Percentiles rank a stretch among this genome's conserved stretches.
Conservation (phyloP, 2,113 vertebrate genomes). For the Psilopogon haemacephalus region DNA sequence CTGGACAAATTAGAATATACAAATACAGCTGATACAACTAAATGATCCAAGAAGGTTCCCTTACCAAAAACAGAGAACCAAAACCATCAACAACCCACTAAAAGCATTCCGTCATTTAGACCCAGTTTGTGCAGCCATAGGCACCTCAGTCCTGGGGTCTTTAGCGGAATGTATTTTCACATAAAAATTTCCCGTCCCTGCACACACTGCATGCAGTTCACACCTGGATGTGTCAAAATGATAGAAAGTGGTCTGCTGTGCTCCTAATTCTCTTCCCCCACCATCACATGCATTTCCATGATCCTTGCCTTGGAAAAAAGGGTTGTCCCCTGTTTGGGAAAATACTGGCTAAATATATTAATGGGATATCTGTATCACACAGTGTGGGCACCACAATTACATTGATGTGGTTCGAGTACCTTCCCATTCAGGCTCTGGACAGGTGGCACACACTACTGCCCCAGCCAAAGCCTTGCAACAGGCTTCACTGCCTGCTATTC, state of each 20-base stretch:
- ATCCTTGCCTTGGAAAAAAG: background rate
- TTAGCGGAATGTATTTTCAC: background rate
- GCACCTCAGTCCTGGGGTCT: background rate
- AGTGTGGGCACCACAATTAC: background rate
- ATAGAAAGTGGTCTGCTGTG: background rate
- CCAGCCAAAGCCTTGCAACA: accelerated
- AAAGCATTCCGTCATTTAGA: background rate
- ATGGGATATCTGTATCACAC: background rate
- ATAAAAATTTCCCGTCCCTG: background rate
- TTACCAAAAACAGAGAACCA: background rate
- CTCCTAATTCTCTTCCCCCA: background rate
- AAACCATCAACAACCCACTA: background rate
- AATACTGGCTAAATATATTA: background rate
- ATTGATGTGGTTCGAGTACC: background rate
- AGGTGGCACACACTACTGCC: accelerated
- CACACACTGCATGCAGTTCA: background rate
- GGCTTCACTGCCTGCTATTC: background rate
- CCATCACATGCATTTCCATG: background rate
- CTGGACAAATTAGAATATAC: conserved; percentile 4
- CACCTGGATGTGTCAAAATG: background rate
- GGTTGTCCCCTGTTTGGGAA: background rate
- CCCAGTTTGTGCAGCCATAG: background rate
- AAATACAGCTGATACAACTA: conserved; percentile 8
- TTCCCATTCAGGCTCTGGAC: background rate
- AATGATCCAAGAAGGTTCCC: background rate